phyloP scores from a whole-genome alignment of 2,888 invertebrate genomes.

The Linyphia triangularis region DNA sequence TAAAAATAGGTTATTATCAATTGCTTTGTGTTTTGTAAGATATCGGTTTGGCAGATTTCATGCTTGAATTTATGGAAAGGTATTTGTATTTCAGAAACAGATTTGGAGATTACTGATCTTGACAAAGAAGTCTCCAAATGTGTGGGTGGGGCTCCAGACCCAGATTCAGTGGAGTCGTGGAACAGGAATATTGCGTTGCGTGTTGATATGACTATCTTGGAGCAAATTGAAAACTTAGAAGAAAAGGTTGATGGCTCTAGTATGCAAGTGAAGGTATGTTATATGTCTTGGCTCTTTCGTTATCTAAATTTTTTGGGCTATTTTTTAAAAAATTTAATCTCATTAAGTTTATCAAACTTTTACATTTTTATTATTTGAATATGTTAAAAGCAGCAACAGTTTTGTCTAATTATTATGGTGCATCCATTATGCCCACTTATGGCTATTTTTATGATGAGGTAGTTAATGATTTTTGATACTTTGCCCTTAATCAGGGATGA shows the following conservation, averaged over 20 bases:
- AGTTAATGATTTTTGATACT: too few relatives aligned
- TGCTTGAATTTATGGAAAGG: neutral
- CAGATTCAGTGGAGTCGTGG: conserved; percentile 81
- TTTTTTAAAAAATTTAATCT: too few relatives aligned
- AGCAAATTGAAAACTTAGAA: conserved; percentile 91
- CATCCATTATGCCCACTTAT: too few relatives aligned
- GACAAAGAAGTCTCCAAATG: conserved; percentile 76
- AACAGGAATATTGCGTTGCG: conserved; percentile 86
- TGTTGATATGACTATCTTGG: conserved; percentile 89
- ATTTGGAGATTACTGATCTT: conserved; percentile 77
- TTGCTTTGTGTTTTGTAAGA: neutral
- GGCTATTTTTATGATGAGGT: too few relatives aligned
- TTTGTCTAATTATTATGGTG: too few relatives aligned
- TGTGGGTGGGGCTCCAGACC: conserved; percentile 76
- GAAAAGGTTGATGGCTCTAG: conserved; percentile 93
- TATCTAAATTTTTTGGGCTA: too few relatives aligned
- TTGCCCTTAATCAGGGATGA: too few relatives aligned
- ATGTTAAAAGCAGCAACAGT: too few relatives aligned
- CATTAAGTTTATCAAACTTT: too few relatives aligned
- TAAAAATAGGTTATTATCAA: too few relatives aligned
- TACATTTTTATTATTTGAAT: too few relatives aligned
- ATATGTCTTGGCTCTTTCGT: too few relatives aligned
- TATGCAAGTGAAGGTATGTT: conserved; percentile 87
- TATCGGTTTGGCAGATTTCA: neutral
- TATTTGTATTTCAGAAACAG: conserved; percentile 69